Evolutionary conservation across 2,888 invertebrate genomes (phyloP), one percentile per base, ranked within the genome.

Genomic region (Kryphioiulus occultus): DNA sequence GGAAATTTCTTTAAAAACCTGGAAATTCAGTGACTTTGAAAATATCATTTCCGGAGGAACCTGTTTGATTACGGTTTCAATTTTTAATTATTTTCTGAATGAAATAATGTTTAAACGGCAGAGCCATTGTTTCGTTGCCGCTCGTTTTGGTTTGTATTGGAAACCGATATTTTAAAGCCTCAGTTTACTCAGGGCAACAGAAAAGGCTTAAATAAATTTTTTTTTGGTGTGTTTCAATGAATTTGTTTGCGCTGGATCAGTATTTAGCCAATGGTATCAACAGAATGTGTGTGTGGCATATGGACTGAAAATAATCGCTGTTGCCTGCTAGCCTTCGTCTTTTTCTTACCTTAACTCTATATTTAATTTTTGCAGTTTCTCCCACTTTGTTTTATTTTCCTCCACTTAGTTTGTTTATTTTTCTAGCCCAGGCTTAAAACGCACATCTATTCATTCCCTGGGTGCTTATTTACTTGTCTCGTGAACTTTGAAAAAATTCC

Each of bases 381-480:
- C 35, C 39, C 84, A 39, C 42, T 84, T 42, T 84, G 84, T 84
- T 84, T 84, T 84, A 84, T 84, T 84, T 84, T 84, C 42, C 35
- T 84, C 84, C 84, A 84, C 84, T 84, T 84, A 84, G 32, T 35
- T 84, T 84, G 84, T 84, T 84, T 84, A 84, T 84, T 84, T 84
- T 84, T 84, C 35, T 84, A 84, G 35, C 15, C 84, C 17, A 68
- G 26, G 68, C 68, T 68, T 68, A 68, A 68, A 26, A 59, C n/a
- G 19, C n/a, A 53, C 53, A 15, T 53, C 53, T 53, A 53, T 53
- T 26, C 68, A 68, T 68, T 22, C 68, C 12, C 68, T 68, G 26
- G 10, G 22, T 68, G 68, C 68, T 68, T 68, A 68, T 68, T 68
- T 68, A 68, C 68, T 68, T 10, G 68, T 68, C 26, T 68, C n/a